Base-by-base conservation (phyloP, 1,140 invertebrate species). In the Batillaria attramentaria region DNA sequence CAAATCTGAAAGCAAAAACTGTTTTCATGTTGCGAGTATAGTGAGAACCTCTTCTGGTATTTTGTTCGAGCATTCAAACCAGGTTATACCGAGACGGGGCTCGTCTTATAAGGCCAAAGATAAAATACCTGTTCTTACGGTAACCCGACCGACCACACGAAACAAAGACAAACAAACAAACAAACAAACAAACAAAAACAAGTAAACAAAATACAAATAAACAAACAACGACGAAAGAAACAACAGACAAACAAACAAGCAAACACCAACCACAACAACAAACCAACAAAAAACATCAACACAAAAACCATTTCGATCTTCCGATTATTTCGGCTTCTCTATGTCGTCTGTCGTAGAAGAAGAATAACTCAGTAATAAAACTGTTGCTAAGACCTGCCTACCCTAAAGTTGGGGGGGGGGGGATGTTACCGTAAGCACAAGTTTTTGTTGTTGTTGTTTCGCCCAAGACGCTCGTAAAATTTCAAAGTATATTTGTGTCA, bases 71-170 rank as follows among this genome's bases (percentile, higher is more conserved):
- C 37, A 60, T 18, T 1, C 6, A 28, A 42, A 10, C 54, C 54
- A 78, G 2, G 41, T 42, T 39, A 79, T 79, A 24, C 73, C 74
- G 2, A 60, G 6, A n/a, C n/a, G 8, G 72, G 62, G 24, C 72
- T 79, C 57, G 72, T 75, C 43, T 82, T 75, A 5, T 46, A 62
- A 10, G 77, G 54, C 20, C 18, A 50, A 0, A 66, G 62, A 37
- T 79, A 62, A 31, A 79, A 62, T n/a, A n/a, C 57, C 46, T 77
- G 76, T 24, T 24, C 46, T 50, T 13, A 24, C 46, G 24, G 46
- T 50, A 50, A 50, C 13, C 13, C 46, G 24, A 50, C 46, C 46
- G 24, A 50, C 13, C 13, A 13, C 46, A 13, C 46, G 10, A 24
- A 24, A 13, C 24, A 13, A 50, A 13, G 46, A 13, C 46, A 50